Evolutionary conservation across 2,888 invertebrate genomes (phyloP), one percentile per base, ranked within the genome.

Genomic region (Serripes groenlandicus): DNA sequence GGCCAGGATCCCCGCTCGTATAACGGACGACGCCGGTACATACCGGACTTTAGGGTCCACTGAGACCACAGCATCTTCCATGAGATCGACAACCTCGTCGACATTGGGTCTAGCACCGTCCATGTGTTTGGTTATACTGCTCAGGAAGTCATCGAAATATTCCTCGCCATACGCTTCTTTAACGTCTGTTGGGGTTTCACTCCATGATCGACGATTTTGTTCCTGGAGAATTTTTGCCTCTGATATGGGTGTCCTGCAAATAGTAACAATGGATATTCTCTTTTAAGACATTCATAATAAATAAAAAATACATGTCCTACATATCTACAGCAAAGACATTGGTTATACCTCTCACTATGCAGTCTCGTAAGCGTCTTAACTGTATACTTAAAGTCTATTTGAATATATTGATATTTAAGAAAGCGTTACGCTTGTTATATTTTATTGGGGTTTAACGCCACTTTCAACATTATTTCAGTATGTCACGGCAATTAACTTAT

Each of bases 161-260:
- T 91, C 92, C 54, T 93, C 92, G 7, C 92, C 92, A 58, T 93
- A 93, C 23, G 90, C 92, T 4, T 90, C 89, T 74, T 91, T 91
- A 23, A 93, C 88, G 49, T 92, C 92, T n/a, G 90, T 89, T 23
- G 92, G 92, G 0, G 92, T 92, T 76, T 92, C 92, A 58, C 91
- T 91, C 93, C 93, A 93, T 1, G 91, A 91, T 81, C 90, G 90
- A 66, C 91, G 82, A 81, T 90, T 92, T 54, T 87, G 88, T 56
- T 89, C 85, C 21, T 91, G 90, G 52, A 92, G 85, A 34, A 88
- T 84, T 34, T 90, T 85, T 21, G 88, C 88, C 37, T 88, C 83
- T 2, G 91, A 75, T 37, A 93, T 92, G 7, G 91, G 92, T 21
- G 93, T 93, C 74, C 93, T 93, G 80, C 15, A 83, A 83, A n/a